phyloP scores from a whole-genome alignment of 2,113 vertebrate genomes.

The Rhipidura dahli region DNA sequence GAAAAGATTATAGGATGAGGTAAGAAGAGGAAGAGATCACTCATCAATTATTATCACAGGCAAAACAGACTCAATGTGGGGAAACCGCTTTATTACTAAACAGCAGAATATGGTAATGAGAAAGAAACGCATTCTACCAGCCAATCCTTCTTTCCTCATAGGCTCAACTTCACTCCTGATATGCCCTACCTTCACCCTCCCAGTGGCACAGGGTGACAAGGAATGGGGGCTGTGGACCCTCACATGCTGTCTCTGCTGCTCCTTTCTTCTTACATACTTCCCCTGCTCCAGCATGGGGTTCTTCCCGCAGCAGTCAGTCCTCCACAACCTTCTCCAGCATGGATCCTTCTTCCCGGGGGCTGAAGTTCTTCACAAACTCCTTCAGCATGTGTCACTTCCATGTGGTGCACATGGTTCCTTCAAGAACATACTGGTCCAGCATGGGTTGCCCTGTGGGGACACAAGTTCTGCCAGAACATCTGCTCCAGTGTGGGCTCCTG shows the following conservation, averaged over 20 bases:
- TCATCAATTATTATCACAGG: neutral
- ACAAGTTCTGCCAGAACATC: neutral
- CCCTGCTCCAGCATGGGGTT: too few relatives aligned
- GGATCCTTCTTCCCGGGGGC: neutral
- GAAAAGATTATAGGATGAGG: neutral
- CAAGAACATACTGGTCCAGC: neutral
- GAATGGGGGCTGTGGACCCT: accelerated
- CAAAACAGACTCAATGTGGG: neutral
- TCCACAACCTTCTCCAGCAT: neutral
- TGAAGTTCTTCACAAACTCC: neutral
- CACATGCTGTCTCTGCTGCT: accelerated
- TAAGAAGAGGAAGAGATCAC: neutral
- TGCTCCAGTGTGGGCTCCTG: neutral
- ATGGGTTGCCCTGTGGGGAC: too few relatives aligned
- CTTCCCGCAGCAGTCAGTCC: neutral
- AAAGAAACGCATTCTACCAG: neutral
- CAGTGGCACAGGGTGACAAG: accelerated
- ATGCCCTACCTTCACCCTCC: accelerated
- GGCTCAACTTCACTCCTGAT: neutral
- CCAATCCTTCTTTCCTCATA: neutral
- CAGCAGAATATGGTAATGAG: neutral
- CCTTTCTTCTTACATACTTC: neutral
- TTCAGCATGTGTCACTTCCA: neutral
- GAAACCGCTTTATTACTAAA: neutral
- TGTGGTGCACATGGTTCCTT: neutral